Evolutionary conservation across 1,140 invertebrate species (phyloP).

Genomic region (Hylaeus volcanicus): DNA sequence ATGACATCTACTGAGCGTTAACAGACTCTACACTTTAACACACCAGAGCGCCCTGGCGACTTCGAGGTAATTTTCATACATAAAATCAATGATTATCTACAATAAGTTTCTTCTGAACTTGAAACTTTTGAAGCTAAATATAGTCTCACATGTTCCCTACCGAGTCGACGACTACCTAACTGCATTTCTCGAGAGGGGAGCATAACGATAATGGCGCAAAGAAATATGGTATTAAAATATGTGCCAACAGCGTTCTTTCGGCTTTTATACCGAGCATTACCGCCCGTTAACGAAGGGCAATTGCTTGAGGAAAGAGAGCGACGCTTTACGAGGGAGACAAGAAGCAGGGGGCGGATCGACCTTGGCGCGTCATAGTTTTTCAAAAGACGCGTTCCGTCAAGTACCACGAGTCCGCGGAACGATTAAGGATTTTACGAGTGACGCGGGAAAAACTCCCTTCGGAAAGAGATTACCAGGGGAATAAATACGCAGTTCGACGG

Average conservation of each 20-base stretch:
- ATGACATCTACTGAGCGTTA: too few species aligned
- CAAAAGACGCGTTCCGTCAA: background rate
- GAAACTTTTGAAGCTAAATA: too few species aligned
- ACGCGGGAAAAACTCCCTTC: background rate
- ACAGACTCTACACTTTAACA: too few species aligned
- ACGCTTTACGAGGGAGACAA: slow-evolving; percentile 16
- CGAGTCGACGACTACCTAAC: too few species aligned
- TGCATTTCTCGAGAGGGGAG: slow-evolving; percentile 37
- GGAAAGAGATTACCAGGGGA: background rate
- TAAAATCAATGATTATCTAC: too few species aligned
- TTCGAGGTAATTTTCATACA: too few species aligned
- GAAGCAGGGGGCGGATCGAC: background rate
- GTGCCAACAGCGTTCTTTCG: slow-evolving; percentile 43
- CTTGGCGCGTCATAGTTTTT: slow-evolving; percentile 12
- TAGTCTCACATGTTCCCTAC: too few species aligned
- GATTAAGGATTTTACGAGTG: slow-evolving; percentile 16
- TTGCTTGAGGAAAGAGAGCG: slow-evolving; percentile 37
- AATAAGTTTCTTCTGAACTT: too few species aligned
- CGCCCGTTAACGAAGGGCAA: slow-evolving; percentile 45
- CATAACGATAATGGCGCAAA: slow-evolving; percentile 59
- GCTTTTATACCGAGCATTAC: slow-evolving; percentile 5
- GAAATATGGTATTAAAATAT: slow-evolving; percentile 65
- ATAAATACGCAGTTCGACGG: slow-evolving; percentile 4
- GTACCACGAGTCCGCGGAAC: background rate
- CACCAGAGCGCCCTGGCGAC: too few species aligned